Conservation (phyloP, 2,888 invertebrate genomes). For the Barypeithes pellucidus region DNA sequence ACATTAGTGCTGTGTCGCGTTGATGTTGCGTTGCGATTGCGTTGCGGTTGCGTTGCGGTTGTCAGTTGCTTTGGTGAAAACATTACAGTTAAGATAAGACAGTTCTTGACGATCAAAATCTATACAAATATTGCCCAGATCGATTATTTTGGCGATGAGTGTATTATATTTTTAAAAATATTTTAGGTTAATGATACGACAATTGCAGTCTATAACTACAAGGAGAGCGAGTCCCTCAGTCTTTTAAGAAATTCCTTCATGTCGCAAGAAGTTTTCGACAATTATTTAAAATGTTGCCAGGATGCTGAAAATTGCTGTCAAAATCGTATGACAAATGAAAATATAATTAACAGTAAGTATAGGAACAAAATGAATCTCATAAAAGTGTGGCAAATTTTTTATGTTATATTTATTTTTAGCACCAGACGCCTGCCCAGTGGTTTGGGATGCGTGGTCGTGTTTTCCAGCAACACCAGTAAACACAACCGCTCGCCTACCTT, state of each 20-base stretch:
- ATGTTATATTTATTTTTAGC: background rate
- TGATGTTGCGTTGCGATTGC: too few species aligned
- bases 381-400: too few species aligned
- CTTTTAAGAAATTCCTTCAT: conserved; percentile 62
- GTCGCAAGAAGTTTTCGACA: conserved; percentile 58
- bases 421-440: conserved; percentile 71
- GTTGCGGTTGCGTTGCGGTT: too few species aligned
- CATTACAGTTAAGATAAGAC: too few species aligned
- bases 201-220: conserved; percentile 55
- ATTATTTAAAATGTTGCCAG: conserved; percentile 63
- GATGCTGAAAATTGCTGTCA: conserved; percentile 65
- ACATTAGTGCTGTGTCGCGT: too few species aligned
- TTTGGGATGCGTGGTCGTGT: conserved; percentile 80
- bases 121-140: too few species aligned
- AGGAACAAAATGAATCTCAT: too few species aligned
- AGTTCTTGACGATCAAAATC: too few species aligned
- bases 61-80: too few species aligned
- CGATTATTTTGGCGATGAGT: too few species aligned
- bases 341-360: conserved; percentile 59
- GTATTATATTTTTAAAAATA: background rate
- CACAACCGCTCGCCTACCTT: conserved; percentile 70
- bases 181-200: conserved; percentile 54
- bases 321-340: conserved; percentile 59
- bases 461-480: conserved; percentile 71
- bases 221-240: conserved; percentile 48